Evolutionary conservation across 2,888 invertebrate genomes (phyloP).

Genomic region (Macaria notata): DNA sequence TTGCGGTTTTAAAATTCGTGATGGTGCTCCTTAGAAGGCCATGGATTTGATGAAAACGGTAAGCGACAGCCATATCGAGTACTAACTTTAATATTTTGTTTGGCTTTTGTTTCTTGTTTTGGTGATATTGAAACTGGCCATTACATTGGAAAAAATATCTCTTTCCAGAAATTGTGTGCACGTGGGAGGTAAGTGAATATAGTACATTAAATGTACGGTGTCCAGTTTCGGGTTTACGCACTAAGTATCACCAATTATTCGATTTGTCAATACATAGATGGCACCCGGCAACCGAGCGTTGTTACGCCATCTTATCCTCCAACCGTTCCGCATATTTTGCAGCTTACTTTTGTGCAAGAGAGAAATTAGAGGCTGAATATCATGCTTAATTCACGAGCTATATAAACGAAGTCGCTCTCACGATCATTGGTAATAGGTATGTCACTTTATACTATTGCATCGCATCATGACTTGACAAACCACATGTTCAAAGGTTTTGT

Average conservation of each 20-base stretch:
- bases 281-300: constrained; percentile 81
- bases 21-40: constrained; percentile 81
- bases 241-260: constrained; percentile 62
- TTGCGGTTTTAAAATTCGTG: constrained; percentile 72
- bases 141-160: constrained; percentile 83
- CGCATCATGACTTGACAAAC: constrained; percentile 70
- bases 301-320: constrained; percentile 82
- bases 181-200: constrained; percentile 79
- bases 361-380: constrained; percentile 62
- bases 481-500: constrained; percentile 78
- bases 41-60: constrained; percentile 84
- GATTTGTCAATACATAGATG: constrained; percentile 78
- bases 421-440: constrained; percentile 69
- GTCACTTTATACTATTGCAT: constrained; percentile 72
- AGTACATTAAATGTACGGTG: constrained; percentile 64
- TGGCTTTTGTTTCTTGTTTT: constrained; percentile 83
- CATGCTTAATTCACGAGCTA: constrained; percentile 61
- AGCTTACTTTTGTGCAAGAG: constrained; percentile 62
- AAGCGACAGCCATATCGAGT: constrained; percentile 60
- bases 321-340: constrained; percentile 78
- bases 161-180: constrained; percentile 81
- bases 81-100: constrained; percentile 67
- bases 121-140: constrained; percentile 82
- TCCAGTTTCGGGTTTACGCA: constrained; percentile 63
- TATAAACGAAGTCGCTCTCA: constrained; percentile 60